These are phyloP conservation scores for Pantherophis alleghaniensis DNA, from an alignment of 2,797 vertebrate species.

Conservation along the genomic window DNA sequence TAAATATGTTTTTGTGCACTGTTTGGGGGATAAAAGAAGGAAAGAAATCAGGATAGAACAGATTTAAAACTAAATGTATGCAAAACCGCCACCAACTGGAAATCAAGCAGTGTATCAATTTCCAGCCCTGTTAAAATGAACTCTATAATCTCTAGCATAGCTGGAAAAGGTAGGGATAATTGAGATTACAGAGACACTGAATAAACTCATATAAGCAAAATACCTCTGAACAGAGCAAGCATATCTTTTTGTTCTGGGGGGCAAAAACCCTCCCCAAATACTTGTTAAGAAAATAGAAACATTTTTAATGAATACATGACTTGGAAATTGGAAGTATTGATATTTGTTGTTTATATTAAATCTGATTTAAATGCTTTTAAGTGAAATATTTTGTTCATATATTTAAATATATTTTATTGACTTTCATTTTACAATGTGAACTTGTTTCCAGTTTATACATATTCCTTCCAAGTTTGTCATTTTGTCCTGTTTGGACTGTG, in stretches of 20 bases:
- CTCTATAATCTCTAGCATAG: constrained; percentile 23
- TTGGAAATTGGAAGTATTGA: not conserved
- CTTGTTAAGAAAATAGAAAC: not conserved
- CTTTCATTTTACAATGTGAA: not conserved
- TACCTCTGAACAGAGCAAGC: not conserved
- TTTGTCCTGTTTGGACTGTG: not conserved
- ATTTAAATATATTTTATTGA: not conserved
- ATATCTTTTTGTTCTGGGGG: not conserved
- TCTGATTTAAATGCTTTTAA: not conserved
- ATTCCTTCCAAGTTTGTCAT: not conserved
- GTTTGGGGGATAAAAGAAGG: not conserved
- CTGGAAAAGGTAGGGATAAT: constrained; percentile 30
- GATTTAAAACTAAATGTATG: not conserved
- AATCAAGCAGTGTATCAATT: not conserved
- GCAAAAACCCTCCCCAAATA: not conserved
- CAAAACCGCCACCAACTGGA: not conserved
- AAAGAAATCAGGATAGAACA: not conserved
- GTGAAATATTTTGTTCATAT: not conserved
- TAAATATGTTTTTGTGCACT: not conserved
- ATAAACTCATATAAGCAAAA: not conserved
- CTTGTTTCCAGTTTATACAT: not conserved
- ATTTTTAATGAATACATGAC: not conserved
- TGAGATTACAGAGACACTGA: too few relatives aligned
- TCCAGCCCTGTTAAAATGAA: not conserved
- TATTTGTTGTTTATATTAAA: not conserved